phyloP scores from a whole-genome alignment of 2,113 vertebrate species.

The Tragelaphus buxtoni region DNA sequence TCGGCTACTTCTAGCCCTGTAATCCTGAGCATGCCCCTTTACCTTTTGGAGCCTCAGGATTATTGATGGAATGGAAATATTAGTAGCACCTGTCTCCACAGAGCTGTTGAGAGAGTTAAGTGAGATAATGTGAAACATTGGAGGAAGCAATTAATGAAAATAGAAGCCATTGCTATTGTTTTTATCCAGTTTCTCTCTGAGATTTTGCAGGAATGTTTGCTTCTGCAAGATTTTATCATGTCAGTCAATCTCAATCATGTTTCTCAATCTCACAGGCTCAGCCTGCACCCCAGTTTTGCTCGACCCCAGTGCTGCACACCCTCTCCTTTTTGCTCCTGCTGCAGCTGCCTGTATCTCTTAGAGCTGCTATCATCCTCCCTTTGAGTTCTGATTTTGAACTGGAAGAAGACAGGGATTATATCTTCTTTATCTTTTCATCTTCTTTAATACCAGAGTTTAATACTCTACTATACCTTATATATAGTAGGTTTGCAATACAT shows the following conservation, averaged over 20 bases:
- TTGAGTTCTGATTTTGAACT: background rate
- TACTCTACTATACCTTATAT: background rate
- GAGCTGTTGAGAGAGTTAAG: background rate
- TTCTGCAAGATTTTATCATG: background rate
- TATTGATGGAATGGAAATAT: background rate
- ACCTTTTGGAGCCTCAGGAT: background rate
- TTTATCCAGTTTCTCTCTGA: background rate
- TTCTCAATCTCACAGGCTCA: background rate
- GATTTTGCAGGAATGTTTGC: background rate
- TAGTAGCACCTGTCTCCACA: fast-evolving
- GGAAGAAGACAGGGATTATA: background rate
- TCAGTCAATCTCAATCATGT: too few species aligned
- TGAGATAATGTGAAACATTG: background rate
- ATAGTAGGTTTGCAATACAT: background rate
- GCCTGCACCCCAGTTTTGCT: background rate
- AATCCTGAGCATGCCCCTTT: background rate
- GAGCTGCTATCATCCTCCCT: background rate
- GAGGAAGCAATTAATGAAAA: background rate
- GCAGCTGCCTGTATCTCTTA: background rate
- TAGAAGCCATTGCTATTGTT: background rate
- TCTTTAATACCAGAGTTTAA: background rate
- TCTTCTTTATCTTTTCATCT: background rate
- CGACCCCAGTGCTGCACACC: background rate
- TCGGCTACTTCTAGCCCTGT: too few species aligned
- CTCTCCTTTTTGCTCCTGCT: background rate